A percentile compares a stretch with the other conserved stretches of the same genome.
These are phyloP conservation scores for Phoxinus phoxinus DNA, from an alignment of 2,113 vertebrate species.

Conservation along the genomic window DNA sequence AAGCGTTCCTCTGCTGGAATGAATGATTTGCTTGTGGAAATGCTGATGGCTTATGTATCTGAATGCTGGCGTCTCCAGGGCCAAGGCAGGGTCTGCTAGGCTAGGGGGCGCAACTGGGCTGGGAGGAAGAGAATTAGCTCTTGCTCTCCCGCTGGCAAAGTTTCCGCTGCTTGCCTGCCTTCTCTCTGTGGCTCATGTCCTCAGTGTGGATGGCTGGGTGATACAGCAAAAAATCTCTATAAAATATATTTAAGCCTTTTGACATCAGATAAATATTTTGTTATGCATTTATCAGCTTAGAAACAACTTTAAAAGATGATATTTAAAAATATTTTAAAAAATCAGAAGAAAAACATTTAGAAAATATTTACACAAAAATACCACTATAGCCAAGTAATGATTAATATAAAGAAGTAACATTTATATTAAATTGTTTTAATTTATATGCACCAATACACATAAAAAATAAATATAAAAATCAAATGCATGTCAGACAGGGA, in stretches of 20 bases:
- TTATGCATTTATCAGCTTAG: background rate
- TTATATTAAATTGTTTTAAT: background rate
- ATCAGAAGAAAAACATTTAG: background rate
- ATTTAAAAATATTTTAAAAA: too few species aligned
- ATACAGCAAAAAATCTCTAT: background rate
- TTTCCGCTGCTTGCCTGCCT: background rate
- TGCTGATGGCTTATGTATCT: constrained; percentile 5
- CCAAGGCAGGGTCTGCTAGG: background rate
- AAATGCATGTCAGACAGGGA: background rate
- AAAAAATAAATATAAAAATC: background rate
- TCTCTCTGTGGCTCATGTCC: background rate
- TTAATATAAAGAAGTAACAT: background rate
- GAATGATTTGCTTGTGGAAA: background rate
- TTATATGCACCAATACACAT: background rate
- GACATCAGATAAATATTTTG: background rate
- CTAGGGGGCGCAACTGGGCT: background rate
- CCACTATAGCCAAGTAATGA: background rate
- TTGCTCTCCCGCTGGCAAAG: background rate
- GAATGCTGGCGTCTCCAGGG: constrained; percentile 20
- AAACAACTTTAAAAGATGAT: too few species aligned
- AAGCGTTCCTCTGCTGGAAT: background rate
- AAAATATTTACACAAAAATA: background rate
- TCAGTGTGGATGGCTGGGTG: background rate
- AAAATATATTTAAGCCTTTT: background rate
- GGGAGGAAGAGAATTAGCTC: constrained; percentile 3